Conservation (phyloP, 1,140 invertebrate genomes). For the Homarus americanus region DNA sequence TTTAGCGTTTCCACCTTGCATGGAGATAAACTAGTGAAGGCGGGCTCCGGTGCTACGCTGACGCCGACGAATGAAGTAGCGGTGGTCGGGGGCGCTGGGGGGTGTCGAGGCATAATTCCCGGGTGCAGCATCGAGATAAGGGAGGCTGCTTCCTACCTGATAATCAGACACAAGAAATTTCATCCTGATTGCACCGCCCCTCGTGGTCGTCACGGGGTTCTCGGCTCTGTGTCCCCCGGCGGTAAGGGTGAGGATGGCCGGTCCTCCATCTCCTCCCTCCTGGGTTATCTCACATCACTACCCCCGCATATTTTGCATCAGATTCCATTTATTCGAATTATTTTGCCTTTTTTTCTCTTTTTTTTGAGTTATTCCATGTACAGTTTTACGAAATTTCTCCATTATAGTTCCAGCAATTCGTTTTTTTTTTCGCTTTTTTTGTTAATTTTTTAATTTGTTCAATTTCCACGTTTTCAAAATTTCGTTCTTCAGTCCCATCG, state of each 20-base stretch:
- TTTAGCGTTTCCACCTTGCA: not conserved
- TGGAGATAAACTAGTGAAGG: not conserved
- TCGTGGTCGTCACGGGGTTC: not conserved
- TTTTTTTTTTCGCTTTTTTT: too few relatives aligned
- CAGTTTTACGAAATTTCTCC: too few relatives aligned
- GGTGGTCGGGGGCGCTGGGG: not conserved
- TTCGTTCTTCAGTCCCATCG: too few relatives aligned
- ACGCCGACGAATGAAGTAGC: not conserved
- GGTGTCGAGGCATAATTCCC: slow-evolving; percentile 25
- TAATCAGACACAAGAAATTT: slow-evolving; percentile 43
- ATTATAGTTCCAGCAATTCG: too few relatives aligned
- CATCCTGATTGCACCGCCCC: slow-evolving; percentile 25
- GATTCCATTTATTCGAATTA: too few relatives aligned
- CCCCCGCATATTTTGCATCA: too few relatives aligned
- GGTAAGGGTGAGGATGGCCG: not conserved
- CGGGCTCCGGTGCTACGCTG: not conserved
- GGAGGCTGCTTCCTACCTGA: slow-evolving; percentile 33
- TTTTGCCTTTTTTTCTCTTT: too few relatives aligned
- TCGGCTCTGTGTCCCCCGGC: slow-evolving; percentile 2
- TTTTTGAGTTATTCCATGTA: too few relatives aligned
- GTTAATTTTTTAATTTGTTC: too few relatives aligned
- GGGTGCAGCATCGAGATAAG: slow-evolving; percentile 53
- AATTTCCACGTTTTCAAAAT: too few relatives aligned
- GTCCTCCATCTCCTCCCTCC: too few relatives aligned
- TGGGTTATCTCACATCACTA: too few relatives aligned